Conservation (phyloP, 2,113 vertebrate species). For the Aegithalos caudatus region DNA sequence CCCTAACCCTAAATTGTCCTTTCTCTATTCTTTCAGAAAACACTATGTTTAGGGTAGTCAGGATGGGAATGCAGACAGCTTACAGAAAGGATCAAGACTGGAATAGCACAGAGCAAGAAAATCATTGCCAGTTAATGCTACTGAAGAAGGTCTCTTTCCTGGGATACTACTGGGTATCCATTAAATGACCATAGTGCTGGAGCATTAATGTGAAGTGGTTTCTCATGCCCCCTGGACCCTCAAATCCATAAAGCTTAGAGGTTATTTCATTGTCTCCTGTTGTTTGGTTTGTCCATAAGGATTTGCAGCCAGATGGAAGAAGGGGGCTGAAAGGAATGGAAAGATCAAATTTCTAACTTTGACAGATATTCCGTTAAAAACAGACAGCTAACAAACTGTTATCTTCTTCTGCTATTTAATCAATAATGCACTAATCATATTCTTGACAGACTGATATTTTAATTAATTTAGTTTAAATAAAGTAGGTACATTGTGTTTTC, state of each 20-base stretch:
- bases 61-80: not conserved
- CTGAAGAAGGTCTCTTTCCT: not conserved
- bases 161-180: not conserved
- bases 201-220: not conserved
- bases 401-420: conserved; percentile 7
- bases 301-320: not conserved
- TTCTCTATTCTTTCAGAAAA: not conserved
- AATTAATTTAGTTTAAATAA: not conserved
- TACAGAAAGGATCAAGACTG: not conserved
- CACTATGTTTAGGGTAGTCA: not conserved
- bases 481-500: not conserved
- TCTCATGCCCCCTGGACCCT: not conserved
- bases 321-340: not conserved
- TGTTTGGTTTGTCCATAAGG: not conserved
- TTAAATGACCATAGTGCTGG: not conserved
- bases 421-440: not conserved
- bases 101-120: not conserved
- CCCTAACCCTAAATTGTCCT: not conserved
- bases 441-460: not conserved
- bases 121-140: not conserved
- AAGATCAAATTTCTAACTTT: not conserved
- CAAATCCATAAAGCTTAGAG: not conserved
- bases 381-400: not conserved
- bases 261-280: not conserved
- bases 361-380: not conserved